Evolutionary conservation across 2,797 vertebrate genomes (phyloP).

Genomic region (Decapterus maruadsi): DNA sequence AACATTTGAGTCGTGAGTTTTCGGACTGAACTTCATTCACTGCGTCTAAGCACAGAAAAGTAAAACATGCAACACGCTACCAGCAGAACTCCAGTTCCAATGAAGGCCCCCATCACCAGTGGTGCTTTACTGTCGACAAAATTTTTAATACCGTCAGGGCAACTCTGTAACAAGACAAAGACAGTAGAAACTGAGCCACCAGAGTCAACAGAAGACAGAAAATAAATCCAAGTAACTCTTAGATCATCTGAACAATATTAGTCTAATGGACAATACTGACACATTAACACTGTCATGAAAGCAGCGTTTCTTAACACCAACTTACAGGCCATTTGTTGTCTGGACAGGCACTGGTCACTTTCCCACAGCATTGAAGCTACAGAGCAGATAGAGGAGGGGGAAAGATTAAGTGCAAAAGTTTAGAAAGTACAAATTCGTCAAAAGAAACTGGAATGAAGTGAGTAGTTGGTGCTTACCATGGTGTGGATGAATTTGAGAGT

Average conservation of each 20-base stretch:
- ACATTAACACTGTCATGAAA: not conserved
- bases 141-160: conserved; percentile 14
- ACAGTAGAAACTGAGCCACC: conserved; percentile 3
- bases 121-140: conserved; percentile 41
- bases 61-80: conserved; percentile 51
- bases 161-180: conserved; percentile 62
- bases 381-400: conserved; percentile 6
- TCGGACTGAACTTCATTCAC: not conserved
- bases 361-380: conserved; percentile 85
- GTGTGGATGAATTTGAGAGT: conserved; percentile 76
- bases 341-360: too few relatives aligned
- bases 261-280: not conserved
- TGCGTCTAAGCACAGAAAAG: not conserved
- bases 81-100: conserved; percentile 76
- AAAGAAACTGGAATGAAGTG: too few relatives aligned
- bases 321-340: conserved; percentile 71
- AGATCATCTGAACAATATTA: too few relatives aligned
- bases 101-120: conserved; percentile 67
- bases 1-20: too few relatives aligned
- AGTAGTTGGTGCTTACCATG: conserved; percentile 49
- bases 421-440: too few relatives aligned
- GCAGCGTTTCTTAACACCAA: conserved; percentile 4
- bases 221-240: too few relatives aligned
- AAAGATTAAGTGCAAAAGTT: not conserved
- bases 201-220: not conserved